These are phyloP conservation scores for Crossocerus cetratus DNA, from an alignment of 2,888 invertebrate species.

Conservation along the genomic window DNA sequence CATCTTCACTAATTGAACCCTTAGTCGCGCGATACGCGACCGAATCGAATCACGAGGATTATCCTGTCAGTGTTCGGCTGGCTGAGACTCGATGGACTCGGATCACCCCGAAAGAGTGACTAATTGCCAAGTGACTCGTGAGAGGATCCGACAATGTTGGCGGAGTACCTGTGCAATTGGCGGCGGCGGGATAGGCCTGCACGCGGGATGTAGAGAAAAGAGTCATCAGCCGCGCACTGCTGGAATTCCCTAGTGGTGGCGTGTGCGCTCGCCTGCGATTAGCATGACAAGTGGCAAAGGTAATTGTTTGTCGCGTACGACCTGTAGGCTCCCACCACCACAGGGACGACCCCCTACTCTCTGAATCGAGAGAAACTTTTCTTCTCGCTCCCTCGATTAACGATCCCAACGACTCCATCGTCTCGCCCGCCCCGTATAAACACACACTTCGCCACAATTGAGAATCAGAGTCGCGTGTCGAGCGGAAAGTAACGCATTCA, in stretches of 20 bases:
- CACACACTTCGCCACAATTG: too few species aligned
- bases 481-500: not conserved
- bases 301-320: constrained; percentile 63
- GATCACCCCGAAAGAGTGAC: not conserved
- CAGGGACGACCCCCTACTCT: constrained; percentile 32
- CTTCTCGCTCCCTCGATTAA: constrained; percentile 11
- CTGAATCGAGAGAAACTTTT: constrained; percentile 44
- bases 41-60: too few species aligned
- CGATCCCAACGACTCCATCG: not conserved
- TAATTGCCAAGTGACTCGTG: constrained; percentile 5
- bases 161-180: not conserved
- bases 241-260: constrained; percentile 41
- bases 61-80: too few species aligned
- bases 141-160: constrained; percentile 3
- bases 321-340: constrained; percentile 41
- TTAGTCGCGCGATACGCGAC: too few species aligned
- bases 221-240: constrained; percentile 36
- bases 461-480: too few species aligned
- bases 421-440: too few species aligned
- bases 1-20: too few species aligned
- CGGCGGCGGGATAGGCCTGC: not conserved
- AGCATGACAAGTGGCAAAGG: constrained; percentile 64
- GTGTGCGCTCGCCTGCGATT: constrained; percentile 52
- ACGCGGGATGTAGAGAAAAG: constrained; percentile 19
- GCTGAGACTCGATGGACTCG: too few species aligned